These are phyloP conservation scores for Alaudala cheleensis DNA, from an alignment of 2,113 vertebrate genomes.

Conservation along the genomic window DNA sequence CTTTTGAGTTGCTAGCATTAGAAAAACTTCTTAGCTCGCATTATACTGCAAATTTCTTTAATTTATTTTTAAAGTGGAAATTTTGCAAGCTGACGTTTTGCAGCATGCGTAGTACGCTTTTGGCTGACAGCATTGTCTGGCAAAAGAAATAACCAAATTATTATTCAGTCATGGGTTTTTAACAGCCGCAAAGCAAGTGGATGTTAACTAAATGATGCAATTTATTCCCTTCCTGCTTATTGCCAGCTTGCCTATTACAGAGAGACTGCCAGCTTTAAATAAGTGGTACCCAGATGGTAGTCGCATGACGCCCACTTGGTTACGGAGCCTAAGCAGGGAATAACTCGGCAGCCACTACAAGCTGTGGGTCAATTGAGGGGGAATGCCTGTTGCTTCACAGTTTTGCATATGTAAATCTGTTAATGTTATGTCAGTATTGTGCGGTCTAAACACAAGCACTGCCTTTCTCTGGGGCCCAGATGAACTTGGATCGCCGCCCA, in stretches of 20 bases:
- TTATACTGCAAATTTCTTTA: constrained; percentile 59
- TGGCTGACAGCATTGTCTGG: constrained; percentile 87
- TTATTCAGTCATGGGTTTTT: constrained; percentile 96
- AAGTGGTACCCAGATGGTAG: constrained; percentile 97
- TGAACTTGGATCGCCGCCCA: constrained; percentile 84
- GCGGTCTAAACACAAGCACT: constrained; percentile 82
- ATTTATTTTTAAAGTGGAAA: constrained; percentile 77
- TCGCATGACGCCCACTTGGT: constrained; percentile 91
- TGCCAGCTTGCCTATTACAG: constrained; percentile 91
- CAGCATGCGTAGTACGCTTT: constrained; percentile 74
- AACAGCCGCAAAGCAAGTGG: constrained; percentile 90
- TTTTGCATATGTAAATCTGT: constrained; percentile 88
- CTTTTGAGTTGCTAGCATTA: constrained; percentile 32
- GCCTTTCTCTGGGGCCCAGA: constrained; percentile 83
- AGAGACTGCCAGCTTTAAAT: constrained; percentile 95
- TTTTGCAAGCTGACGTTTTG: constrained; percentile 76
- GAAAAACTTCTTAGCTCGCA: constrained; percentile 51
- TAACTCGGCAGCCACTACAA: constrained; percentile 88
- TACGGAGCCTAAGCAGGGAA: constrained; percentile 87
- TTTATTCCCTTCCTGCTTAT: constrained; percentile 92
- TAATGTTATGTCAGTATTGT: constrained; percentile 87
- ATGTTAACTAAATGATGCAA: constrained; percentile 99
- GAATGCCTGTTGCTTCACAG: constrained; percentile 88
- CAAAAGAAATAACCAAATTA: constrained; percentile 90
- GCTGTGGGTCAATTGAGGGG: constrained; percentile 87